Base-by-base conservation (phyloP, 1,140 invertebrate genomes). In the Bombus superbus region DNA sequence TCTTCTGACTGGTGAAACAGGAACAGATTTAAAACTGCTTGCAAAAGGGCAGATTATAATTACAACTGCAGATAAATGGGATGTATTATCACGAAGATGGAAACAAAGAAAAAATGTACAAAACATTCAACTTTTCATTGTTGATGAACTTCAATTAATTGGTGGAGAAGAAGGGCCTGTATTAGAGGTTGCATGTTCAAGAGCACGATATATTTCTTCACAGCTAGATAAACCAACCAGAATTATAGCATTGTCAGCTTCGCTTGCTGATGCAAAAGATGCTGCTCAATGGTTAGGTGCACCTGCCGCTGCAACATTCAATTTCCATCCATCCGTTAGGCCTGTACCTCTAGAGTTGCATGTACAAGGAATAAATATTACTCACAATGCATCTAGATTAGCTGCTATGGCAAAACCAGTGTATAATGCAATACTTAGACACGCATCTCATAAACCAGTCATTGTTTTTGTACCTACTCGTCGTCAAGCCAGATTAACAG, bases 91-190 rank as follows among this genome's bases (percentile, higher is more conserved):
- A 0, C 96, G 99, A 85, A 96, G 99, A 85, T 99, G 99, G 99
- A 99, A 99, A 93, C 99, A 99, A 92, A 96, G 99, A 11, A 99
- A 99, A 94, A 99, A 99, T 94, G 99, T 99, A 0, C 99, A 99
- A 93, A 99, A 99, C 91, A 97, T 99, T 8, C 98, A 99, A 87
- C 95, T 99, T 5, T 99, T 99, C 92, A 99, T 99, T 86, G 98
- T 99, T 40, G 99, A 99, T 95, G 99, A 99, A 92, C 95, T 99
- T n/a, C 99, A 99, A 92, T 94, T 98, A 80, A 96, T 98, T 76
- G 98, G 98, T 3, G 98, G 98, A 0, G 97, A 98, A 91, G 98
- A 98, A 91, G 98, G 98, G 8, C 99, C 99, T 1, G 98, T 99
- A 22, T 95, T 99, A 68, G 99, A 99, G 96, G 98, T 99, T 9